Evolutionary conservation across 1,140 invertebrate species (phyloP), one percentile per base, ranked within the genome.

Genomic region (Scaptomyza pallida): DNA sequence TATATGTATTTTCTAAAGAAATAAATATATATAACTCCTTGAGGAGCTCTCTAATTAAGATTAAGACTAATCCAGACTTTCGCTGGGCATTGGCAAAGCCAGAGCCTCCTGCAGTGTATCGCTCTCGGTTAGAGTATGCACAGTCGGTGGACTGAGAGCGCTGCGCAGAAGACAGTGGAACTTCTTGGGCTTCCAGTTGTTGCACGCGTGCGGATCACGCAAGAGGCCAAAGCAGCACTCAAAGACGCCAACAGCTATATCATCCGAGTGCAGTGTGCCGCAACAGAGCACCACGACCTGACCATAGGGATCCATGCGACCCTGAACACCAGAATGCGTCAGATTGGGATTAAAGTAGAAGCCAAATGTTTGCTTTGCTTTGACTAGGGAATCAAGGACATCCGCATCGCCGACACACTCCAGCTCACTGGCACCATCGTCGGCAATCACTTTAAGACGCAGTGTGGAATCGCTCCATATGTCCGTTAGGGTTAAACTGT

Each of bases 161-260:
- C 90, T 92, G 30, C 89, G 75, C 35, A 93, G 78, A 19, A 91
- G 70, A 3, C 91, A 72, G 74, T 92, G 81, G 8, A 91, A 76
- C 37, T 90, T 91, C 74, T 94, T 94, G 35, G 94, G 93, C 88
- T 94, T 95, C 93, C 93, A 95, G 72, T 93, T 94, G 77, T 94
- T 94, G 3, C 92, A 88, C 16, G 77, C 75, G 57, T 86, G 91
- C 1, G 94, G 94, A 91, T 95, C 94, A 54, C 92, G 92, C 3
- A 94, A 85, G 12, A 95, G 74, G 5, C 92, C 93, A 90, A 95
- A 95, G 13, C 92, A 74, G 75, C 94, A 94, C 71, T 95, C 93
- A 85, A 95, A 95, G n/a, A 94, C 81, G 4, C 94, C 94, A 5
- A 94, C 89, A 30, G 94, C 94, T 19, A 69, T 59, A 9, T 91